Conservation (phyloP, 1,140 invertebrate species). For the Pseudomyrmex pallidus region DNA sequence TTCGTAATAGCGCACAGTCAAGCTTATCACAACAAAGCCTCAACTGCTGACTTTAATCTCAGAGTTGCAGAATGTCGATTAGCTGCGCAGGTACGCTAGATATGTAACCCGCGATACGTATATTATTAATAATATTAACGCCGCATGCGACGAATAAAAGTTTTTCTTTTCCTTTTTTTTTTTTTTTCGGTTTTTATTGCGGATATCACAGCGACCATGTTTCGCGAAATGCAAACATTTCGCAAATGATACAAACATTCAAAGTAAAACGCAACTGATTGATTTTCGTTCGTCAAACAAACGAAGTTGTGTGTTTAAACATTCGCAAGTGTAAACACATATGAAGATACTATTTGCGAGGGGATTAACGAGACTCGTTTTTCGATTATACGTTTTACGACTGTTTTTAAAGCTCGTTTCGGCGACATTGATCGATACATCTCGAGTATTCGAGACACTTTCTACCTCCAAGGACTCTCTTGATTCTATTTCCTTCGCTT, state of each 20-base stretch:
- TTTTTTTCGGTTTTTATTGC: not conserved
- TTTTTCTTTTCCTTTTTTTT: not conserved
- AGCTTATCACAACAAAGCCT: constrained; percentile 96
- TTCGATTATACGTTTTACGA: constrained; percentile 40
- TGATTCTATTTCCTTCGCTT: constrained; percentile 36
- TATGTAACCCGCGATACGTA: constrained; percentile 19
- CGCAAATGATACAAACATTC: not conserved
- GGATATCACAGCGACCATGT: no score
- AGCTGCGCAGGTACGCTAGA: constrained; percentile 92
- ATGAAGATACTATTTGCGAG: not conserved
- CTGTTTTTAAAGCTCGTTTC: not conserved
- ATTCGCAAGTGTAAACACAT: not conserved
- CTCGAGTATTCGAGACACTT: constrained; percentile 8
- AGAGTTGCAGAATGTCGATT: constrained; percentile 97
- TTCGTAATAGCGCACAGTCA: constrained; percentile 98
- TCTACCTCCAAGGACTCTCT: not conserved
- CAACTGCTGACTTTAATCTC: constrained; percentile 95
- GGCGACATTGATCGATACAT: constrained; percentile 51
- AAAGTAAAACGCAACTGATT: not conserved
- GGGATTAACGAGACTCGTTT: constrained; percentile 1
- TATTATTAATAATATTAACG: not conserved
- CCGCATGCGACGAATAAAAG: not conserved
- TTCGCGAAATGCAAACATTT: no score
- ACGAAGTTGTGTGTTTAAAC: not conserved
- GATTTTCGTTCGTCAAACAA: not conserved